phyloP scores from a whole-genome alignment of 2,797 vertebrate genomes.

The Urosaurus nigricauda region DNA sequence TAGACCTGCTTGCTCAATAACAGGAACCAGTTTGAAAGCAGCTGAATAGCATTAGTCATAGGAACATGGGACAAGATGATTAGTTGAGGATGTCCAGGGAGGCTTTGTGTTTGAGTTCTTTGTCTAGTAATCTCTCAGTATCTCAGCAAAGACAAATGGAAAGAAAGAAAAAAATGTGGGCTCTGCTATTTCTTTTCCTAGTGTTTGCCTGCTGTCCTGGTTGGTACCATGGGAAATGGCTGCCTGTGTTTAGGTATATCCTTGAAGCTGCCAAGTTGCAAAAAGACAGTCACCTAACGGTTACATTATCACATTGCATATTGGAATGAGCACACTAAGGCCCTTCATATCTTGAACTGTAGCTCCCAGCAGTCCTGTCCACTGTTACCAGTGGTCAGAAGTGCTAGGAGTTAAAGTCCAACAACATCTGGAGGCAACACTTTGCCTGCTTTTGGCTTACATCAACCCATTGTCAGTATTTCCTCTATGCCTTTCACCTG shows the following conservation, averaged over 20 bases:
- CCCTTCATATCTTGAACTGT: too few relatives aligned
- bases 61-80: not conserved
- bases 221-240: not conserved
- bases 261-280: not conserved
- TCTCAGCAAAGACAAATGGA: not conserved
- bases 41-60: not conserved
- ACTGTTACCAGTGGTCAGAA: too few relatives aligned
- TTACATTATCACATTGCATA: not conserved
- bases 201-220: not conserved
- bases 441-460: not conserved
- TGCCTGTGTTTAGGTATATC: not conserved
- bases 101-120: not conserved
- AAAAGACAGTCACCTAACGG: not conserved
- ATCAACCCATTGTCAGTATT: not conserved
- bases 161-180: not conserved
- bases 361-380: too few relatives aligned
- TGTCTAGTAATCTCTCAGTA: not conserved
- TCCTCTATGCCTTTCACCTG: not conserved
- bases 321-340: too few relatives aligned
- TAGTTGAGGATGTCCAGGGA: not conserved
- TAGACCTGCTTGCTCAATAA: slow-evolving; percentile 9
- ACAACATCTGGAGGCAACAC: too few relatives aligned
- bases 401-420: too few relatives aligned
- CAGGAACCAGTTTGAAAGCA: not conserved
- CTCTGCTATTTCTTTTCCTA: not conserved